Evolutionary conservation across 2,797 vertebrate species (phyloP).

Genomic region (Onychomys torridus): DNA sequence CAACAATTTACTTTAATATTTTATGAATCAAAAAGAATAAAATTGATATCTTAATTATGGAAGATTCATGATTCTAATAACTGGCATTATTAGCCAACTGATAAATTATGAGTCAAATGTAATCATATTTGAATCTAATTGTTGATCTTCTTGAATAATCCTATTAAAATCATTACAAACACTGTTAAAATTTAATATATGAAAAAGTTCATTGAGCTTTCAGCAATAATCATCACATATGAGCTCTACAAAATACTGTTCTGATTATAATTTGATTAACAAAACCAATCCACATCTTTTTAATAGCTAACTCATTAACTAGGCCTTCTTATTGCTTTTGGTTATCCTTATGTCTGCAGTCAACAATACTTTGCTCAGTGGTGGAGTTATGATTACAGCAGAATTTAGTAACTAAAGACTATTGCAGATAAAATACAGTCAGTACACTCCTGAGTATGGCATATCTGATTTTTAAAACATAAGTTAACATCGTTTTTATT

Average conservation of each 20-base stretch:
- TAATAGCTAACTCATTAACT: not conserved
- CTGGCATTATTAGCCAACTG: not conserved
- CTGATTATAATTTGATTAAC: not conserved
- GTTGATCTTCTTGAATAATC: not conserved
- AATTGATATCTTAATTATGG: not conserved
- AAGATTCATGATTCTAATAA: not conserved
- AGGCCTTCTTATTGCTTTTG: not conserved
- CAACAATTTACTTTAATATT: not conserved
- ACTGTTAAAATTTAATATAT: not conserved
- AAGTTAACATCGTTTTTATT: not conserved
- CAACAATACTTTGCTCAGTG: not conserved
- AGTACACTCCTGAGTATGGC: not conserved
- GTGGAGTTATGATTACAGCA: not conserved
- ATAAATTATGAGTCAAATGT: not conserved
- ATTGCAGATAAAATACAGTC: not conserved
- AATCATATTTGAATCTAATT: constrained; percentile 16
- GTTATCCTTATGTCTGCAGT: not conserved
- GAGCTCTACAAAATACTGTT: not conserved
- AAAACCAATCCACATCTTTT: not conserved
- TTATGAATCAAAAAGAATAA: not conserved
- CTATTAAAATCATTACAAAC: not conserved
- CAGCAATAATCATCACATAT: not conserved
- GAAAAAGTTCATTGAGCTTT: not conserved
- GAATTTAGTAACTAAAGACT: constrained; percentile 32
- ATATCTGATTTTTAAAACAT: not conserved